These are phyloP conservation scores for Tribolium castaneum DNA, from an alignment of 1,140 invertebrate genomes.

Conservation along the genomic window DNA sequence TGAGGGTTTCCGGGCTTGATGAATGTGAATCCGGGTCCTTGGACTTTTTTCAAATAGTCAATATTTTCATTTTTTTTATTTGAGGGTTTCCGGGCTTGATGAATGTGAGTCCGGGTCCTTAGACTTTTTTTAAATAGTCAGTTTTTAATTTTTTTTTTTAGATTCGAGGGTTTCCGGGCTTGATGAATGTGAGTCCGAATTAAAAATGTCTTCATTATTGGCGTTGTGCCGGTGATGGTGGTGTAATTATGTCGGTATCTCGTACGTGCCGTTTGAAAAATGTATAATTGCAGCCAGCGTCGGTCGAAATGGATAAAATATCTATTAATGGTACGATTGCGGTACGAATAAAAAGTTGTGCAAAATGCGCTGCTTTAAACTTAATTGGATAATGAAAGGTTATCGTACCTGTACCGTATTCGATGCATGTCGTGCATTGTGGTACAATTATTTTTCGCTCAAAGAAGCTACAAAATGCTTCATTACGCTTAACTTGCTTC, in stretches of 20 bases:
- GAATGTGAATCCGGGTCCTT: no score
- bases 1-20: no score
- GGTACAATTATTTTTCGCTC: conserved; percentile 9
- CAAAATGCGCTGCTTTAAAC: background rate
- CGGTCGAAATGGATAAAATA: background rate
- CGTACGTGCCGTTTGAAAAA: conserved; percentile 14
- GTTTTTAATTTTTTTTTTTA: no score
- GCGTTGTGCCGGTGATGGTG: background rate
- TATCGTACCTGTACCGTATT: conserved; percentile 3
- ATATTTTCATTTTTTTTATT: no score
- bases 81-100: no score
- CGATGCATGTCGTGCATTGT: conserved; percentile 16
- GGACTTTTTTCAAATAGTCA: no score
- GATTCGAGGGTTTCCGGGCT: background rate
- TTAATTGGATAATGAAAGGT: conserved; percentile 28
- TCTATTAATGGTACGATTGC: conserved; percentile 16
- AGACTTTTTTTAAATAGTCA: no score
- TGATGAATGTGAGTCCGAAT: background rate
- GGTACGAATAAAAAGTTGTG: background rate
- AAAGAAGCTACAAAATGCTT: conserved; percentile 11
- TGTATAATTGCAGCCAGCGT: background rate
- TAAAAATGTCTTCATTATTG: conserved; percentile 13
- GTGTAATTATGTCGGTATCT: conserved; percentile 11
- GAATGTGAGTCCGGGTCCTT: no score
- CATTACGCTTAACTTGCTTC: background rate